Evolutionary conservation across 2,888 invertebrate species (phyloP).

Genomic region (Phania funesta): DNA sequence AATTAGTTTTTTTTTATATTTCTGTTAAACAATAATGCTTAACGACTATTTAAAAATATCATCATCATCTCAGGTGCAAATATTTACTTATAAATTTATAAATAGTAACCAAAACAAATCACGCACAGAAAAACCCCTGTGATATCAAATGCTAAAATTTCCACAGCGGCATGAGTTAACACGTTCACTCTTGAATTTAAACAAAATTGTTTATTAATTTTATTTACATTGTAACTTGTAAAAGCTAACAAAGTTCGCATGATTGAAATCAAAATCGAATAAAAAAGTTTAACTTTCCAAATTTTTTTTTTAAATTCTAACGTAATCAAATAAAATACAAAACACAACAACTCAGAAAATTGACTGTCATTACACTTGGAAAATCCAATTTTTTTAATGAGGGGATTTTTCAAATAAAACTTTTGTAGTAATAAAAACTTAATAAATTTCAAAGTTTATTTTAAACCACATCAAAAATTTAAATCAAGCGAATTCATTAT

Average conservation of each 20-base stretch:
- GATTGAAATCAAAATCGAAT: too few relatives aligned
- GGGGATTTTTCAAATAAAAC: slow-evolving; percentile 59
- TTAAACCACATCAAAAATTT: background rate
- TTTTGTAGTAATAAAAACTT: slow-evolving; percentile 4
- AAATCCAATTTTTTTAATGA: slow-evolving; percentile 58
- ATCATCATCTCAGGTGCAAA: slow-evolving; percentile 21
- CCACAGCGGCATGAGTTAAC: background rate
- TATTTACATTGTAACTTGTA: too few relatives aligned
- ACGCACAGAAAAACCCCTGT: slow-evolving; percentile 25
- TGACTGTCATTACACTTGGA: slow-evolving; percentile 47
- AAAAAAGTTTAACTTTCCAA: too few relatives aligned
- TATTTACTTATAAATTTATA: background rate
- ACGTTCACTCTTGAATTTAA: too few relatives aligned
- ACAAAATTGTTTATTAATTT: too few relatives aligned
- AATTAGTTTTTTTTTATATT: slow-evolving; percentile 28
- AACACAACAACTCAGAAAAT: background rate
- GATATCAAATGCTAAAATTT: slow-evolving; percentile 16
- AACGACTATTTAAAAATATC: slow-evolving; percentile 6
- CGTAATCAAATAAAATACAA: slow-evolving; percentile 28
- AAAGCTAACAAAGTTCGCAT: slow-evolving; percentile 24
- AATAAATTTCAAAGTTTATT: background rate
- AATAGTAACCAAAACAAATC: background rate
- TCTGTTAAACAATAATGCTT: background rate
- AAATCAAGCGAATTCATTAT: background rate
- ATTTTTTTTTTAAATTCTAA: too few relatives aligned